Base-by-base conservation (phyloP, 1,140 invertebrate species). In the Galleria mellonella region DNA sequence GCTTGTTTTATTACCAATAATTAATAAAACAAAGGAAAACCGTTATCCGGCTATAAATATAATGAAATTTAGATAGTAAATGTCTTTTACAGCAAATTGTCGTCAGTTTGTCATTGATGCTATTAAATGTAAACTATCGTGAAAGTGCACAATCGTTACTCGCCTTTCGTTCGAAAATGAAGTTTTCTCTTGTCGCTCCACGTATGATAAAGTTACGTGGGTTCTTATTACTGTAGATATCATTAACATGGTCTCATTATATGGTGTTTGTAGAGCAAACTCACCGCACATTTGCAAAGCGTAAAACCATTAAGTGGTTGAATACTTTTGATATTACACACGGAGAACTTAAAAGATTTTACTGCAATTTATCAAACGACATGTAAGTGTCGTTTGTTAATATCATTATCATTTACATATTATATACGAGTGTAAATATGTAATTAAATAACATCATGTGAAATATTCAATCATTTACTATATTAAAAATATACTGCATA, bases 111-210 rank as follows among this genome's bases (percentile, higher is more conserved):
- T 55, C 56, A 51, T 47, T 43, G 51, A 51, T 39, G 41, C 55
- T 41, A 59, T 56, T 60, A 55, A 56, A 56, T 59, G 51, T 31
- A 56, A 61, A 62, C 57, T 54, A 43, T 36, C 55, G 60, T 37
- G 72, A 75, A 72, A 75, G 72, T 70, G 55, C 55, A 51, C 52
- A 67, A 63, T 59, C 60, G 55, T 48, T 60, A 67, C 72, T 71
- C 65, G 60, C 59, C 66, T 78, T 78, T 71, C 73, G 56, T 77
- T 75, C 56, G 72, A 47, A 60, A 70, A 64, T 62, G 64, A 71
- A 67, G 48, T 55, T 78, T 78, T 78, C 74, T 73, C 74, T 54
- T 57, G 62, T 61, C 67, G 62, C 66, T 62, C 51, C 63, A 62
- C 60, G 59, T 68, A 66, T 72, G 72, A 72, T 72, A 73, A 63